Conservation (phyloP, 2,888 invertebrate genomes). For the Lithophane ornitopus region DNA sequence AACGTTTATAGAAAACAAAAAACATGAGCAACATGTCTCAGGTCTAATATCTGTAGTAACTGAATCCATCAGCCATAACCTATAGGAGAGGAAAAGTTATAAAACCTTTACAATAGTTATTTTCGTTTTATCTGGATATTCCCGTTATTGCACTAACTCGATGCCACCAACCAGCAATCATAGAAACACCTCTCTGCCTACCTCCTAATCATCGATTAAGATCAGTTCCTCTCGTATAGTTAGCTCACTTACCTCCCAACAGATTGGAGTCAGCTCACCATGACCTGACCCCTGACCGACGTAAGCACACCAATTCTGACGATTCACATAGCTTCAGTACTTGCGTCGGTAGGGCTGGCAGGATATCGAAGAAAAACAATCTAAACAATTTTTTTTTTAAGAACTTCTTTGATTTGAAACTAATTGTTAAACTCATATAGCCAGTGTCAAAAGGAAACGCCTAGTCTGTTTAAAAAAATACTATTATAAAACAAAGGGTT, state of each 20-base stretch:
- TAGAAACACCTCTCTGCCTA: conserved; percentile 30
- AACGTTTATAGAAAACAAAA: neutral
- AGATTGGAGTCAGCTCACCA: conserved; percentile 39
- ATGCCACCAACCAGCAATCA: conserved; percentile 19
- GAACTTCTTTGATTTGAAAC: too few species aligned
- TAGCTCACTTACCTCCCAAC: conserved; percentile 20
- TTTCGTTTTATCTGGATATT: too few species aligned
- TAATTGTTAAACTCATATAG: neutral
- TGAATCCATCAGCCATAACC: neutral
- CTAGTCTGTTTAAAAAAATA: too few species aligned
- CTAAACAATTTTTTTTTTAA: too few species aligned
- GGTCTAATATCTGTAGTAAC: neutral
- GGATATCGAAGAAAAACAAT: neutral
- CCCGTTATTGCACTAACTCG: neutral
- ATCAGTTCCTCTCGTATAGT: conserved; percentile 33
- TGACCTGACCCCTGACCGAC: conserved; percentile 63
- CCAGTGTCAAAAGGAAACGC: too few species aligned
- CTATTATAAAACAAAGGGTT: neutral
- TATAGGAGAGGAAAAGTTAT: too few species aligned
- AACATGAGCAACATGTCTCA: neutral
- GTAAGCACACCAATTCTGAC: conserved; percentile 63
- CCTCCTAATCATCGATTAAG: conserved; percentile 44
- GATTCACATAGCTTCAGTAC: conserved; percentile 56
- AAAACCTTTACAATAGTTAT: too few species aligned
- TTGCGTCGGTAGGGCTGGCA: conserved; percentile 58